Base-by-base conservation (phyloP, 2,888 invertebrate genomes). In the Tiliacea aurago region DNA sequence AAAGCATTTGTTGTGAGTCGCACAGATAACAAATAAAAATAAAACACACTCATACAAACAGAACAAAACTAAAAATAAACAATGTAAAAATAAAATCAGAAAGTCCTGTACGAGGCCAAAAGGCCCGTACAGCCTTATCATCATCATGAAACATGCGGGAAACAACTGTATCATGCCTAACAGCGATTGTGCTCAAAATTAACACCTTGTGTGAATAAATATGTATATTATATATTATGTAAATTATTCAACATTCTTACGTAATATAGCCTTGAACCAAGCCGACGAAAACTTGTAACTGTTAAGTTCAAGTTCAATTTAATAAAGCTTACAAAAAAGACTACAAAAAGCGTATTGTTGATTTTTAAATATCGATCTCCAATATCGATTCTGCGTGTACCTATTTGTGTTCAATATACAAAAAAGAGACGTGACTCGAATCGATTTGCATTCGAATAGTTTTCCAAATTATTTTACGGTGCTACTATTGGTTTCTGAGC, bases 221-320 rank as follows among this genome's bases (percentile, higher is more conserved):
- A 51, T n/a, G 33, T 70, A 59, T 9, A 15, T 70, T n/a, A n/a
- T n/a, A n/a, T 47, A 9, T 28, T 67, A 59, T 18, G 18, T 41
- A 71, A 59, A 76, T 64, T 53, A 77, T 59, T 70, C 53, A 77
- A 76, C 41, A 33, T 53, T 53, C 37, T 28, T 62, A 77, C 51
- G 53, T 65, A 77, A 62, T 18, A 20, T 1, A 41, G 37, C 77
- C 79, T 77, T 77, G 79, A 77, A 77, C 73, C 62, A 49, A 51
- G 43, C 20, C 33, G 59, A 49, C 33, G 45, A 15, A 6, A 51
- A 33, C n/a, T 28, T 41, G 33, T 73, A 66, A 65, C 81, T 66
- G 62, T 79, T 45, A 81, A 80, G 81, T 77, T 80, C 81, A 80
- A 71, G 76, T 56, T 64, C 51, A 56, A 4, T 37, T 37, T 28